Evolutionary conservation across 2,113 vertebrate genomes (phyloP).

Genomic region (Saimiri boliviensis): DNA sequence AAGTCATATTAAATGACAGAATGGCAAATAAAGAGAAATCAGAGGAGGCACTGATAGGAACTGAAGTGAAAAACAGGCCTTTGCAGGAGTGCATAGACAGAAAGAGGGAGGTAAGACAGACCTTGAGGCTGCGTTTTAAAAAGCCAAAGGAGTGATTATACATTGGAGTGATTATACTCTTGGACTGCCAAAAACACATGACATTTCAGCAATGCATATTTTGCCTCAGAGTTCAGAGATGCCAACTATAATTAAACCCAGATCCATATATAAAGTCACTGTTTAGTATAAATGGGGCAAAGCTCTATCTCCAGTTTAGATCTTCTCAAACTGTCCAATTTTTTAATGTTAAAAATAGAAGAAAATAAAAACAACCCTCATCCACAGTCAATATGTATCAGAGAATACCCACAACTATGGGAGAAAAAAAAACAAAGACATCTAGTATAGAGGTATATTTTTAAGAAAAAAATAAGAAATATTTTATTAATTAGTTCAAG

Average conservation of each 20-base stretch:
- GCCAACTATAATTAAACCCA: slow-evolving; percentile 64
- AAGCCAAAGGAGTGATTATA: slow-evolving; percentile 18
- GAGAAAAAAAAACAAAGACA: neutral
- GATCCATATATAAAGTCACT: slow-evolving; percentile 6
- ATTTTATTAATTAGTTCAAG: slow-evolving; percentile 8
- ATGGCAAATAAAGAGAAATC: slow-evolving; percentile 25
- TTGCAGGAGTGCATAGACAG: neutral
- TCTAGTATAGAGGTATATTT: neutral
- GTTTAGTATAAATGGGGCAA: slow-evolving; percentile 25
- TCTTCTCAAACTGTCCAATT: neutral
- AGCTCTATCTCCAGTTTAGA: neutral
- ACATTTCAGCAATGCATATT: slow-evolving; percentile 32
- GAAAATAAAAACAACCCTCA: slow-evolving; percentile 5
- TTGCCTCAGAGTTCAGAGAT: slow-evolving; percentile 43
- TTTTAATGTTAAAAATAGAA: slow-evolving; percentile 14
- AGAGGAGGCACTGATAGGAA: neutral
- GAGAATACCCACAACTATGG: neutral
- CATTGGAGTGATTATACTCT: slow-evolving; percentile 19
- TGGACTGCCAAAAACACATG: slow-evolving; percentile 30
- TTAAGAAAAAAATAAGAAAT: neutral
- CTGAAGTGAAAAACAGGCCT: neutral
- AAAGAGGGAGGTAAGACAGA: neutral
- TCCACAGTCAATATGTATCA: neutral
- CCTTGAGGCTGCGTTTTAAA: neutral
- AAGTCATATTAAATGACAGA: slow-evolving; percentile 33